Conservation (phyloP, 1,140 invertebrate species). For the Heliconius himera region DNA sequence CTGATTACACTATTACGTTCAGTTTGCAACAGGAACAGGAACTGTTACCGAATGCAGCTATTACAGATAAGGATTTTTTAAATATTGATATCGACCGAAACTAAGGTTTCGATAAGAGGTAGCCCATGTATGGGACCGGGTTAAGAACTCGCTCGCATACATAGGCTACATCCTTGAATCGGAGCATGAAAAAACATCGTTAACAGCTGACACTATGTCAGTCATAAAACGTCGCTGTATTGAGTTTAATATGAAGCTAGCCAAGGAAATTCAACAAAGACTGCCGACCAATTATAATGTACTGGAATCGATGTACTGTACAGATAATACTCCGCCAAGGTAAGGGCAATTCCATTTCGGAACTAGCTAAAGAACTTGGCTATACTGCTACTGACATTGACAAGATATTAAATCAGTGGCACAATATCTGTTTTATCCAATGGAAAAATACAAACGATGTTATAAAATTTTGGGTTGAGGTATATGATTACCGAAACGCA, state of each 20-base stretch:
- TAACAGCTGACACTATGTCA: constrained; percentile 30
- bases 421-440: too few relatives aligned
- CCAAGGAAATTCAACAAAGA: constrained; percentile 40
- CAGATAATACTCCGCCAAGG: constrained; percentile 32
- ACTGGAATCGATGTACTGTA: constrained; percentile 21
- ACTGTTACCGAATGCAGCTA: constrained; percentile 29
- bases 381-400: constrained; percentile 15
- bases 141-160: constrained; percentile 29
- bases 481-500: too few relatives aligned
- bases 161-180: constrained; percentile 36
- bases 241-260: constrained; percentile 36
- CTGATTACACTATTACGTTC: constrained; percentile 33
- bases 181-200: constrained; percentile 25
- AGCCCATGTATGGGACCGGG: too few relatives aligned
- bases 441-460: too few relatives aligned
- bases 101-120: not conserved
- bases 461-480: too few relatives aligned
- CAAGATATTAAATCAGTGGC: too few relatives aligned
- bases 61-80: constrained; percentile 35
- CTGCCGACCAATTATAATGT: constrained; percentile 36
- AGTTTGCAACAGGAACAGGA: constrained; percentile 29
- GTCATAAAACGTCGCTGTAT: constrained; percentile 35
- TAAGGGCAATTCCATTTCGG: constrained; percentile 25
- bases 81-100: constrained; percentile 31
- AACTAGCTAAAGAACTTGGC: constrained; percentile 28